A percentile compares a stretch with the other conserved stretches of the same genome.
These are phyloP conservation scores for Drosophila pseudoananassae DNA, from an alignment of 1,140 invertebrate genomes.

Conservation along the genomic window DNA sequence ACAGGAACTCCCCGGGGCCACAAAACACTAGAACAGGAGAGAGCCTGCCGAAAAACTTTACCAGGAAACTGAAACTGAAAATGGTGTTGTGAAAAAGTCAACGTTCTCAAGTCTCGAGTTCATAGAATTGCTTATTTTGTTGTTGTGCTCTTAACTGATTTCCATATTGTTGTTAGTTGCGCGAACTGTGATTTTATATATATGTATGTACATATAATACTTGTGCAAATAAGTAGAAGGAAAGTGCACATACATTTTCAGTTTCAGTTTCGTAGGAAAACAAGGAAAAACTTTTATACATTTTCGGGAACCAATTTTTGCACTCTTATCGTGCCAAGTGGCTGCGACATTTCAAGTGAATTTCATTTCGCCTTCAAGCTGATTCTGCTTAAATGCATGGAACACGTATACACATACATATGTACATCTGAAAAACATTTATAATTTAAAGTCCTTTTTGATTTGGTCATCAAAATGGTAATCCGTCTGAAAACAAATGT, in stretches of 20 bases:
- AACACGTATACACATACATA: background rate
- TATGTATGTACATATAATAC: conserved; percentile 6
- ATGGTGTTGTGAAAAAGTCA: conserved; percentile 10
- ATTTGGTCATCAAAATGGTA: conserved; percentile 17
- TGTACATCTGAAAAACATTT: conserved; percentile 12
- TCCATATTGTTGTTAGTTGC: conserved; percentile 63
- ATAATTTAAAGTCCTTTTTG: conserved; percentile 8
- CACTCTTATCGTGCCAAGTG: conserved; percentile 42
- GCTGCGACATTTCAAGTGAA: conserved; percentile 23
- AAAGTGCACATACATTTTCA: conserved; percentile 48
- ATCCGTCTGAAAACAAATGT: background rate
- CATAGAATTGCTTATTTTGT: conserved; percentile 38
- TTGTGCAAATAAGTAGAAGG: background rate
- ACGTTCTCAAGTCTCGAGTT: conserved; percentile 54
- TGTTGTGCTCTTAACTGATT: conserved; percentile 38
- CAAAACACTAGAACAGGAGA: background rate
- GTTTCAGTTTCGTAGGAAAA: conserved; percentile 51
- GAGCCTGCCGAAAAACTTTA: background rate
- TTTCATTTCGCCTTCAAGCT: conserved; percentile 21
- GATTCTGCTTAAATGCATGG: conserved; percentile 13
- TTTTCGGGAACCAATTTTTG: conserved; percentile 61
- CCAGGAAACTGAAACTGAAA: conserved; percentile 6
- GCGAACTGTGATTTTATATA: conserved; percentile 33
- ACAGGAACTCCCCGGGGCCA: conserved; percentile 23
- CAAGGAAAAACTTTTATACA: conserved; percentile 58